Evolutionary conservation across 2,888 invertebrate genomes (phyloP).

Genomic region (Taphrorychus bicolor): DNA sequence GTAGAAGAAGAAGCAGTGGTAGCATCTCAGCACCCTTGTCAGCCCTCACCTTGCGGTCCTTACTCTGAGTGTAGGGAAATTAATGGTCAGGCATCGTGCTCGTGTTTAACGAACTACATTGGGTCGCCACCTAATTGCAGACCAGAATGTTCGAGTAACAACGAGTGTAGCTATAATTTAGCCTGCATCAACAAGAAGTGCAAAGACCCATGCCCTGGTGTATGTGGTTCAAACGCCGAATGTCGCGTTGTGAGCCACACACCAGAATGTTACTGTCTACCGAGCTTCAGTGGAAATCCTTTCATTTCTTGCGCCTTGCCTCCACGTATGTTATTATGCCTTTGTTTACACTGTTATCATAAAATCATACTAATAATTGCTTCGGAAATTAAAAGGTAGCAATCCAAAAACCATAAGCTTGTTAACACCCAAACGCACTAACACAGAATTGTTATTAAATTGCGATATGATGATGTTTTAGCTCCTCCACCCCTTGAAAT

Average conservation of each 20-base stretch:
- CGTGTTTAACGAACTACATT: conserved; percentile 67
- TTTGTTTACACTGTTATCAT: conserved; percentile 36
- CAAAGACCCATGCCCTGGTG: conserved; percentile 75
- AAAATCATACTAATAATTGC: conserved; percentile 2
- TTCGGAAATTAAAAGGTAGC: background rate
- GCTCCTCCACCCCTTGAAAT: conserved; percentile 52
- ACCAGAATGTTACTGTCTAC: conserved; percentile 71
- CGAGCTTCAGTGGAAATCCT: conserved; percentile 68
- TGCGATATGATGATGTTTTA: conserved; percentile 40
- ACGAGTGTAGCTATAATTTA: conserved; percentile 72
- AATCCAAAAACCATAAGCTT: background rate
- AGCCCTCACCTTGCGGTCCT: conserved; percentile 76
- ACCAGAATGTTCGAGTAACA: conserved; percentile 76
- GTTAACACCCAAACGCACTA: background rate
- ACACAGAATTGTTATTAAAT: background rate
- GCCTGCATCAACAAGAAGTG: conserved; percentile 80
- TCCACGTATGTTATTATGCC: conserved; percentile 44
- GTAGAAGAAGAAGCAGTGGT: conserved; percentile 43
- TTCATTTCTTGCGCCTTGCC: conserved; percentile 66
- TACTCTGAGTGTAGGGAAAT: conserved; percentile 64
- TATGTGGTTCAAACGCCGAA: conserved; percentile 76
- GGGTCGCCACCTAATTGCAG: conserved; percentile 76
- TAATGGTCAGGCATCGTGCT: conserved; percentile 66
- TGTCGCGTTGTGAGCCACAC: conserved; percentile 78
- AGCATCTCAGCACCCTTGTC: conserved; percentile 65